Base-by-base conservation (phyloP, 1,140 invertebrate genomes). In the Zaprionus inermis region DNA sequence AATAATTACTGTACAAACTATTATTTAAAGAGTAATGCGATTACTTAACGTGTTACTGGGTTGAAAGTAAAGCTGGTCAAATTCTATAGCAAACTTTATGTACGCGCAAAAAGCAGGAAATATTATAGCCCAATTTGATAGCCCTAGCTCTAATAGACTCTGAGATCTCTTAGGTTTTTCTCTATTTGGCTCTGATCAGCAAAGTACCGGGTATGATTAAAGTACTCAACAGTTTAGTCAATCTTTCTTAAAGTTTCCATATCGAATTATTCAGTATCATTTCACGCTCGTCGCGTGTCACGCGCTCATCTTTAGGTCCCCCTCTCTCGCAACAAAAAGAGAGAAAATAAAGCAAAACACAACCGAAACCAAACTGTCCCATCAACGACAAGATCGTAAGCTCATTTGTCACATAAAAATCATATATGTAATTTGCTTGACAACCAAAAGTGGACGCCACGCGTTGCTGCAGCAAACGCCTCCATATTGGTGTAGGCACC, bases 351-450 rank as follows among this genome's bases (percentile, higher is more conserved):
- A 60, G 56, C 32, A 18, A 54, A 22, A n/a, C 46, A 22, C 38
- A 57, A 54, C 38, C 60, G 36, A 60, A 44, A 73, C 72, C 28
- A 61, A 84, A 78, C 78, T 77, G 76, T 70, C 73, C 79, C 84
- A 70, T 83, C 84, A 83, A 69, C 72, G 70, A 77, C 82, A 83
- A 68, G 73, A 89, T 89, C 83, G 89, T 83, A 89, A 83, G 78
- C 84, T 88, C 80, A 88, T 88, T 88, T 88, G 84, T 88, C 84
- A 88, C 84, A 88, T 89, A 89, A 88, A 89, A 89, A 83, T 88
- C 84, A 84, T 89, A 89, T 84, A 88, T 89, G 83, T 88, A 89
- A 88, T 88, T 88, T 88, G 84, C 84, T 88, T 88, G 84, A 84
- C 84, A 89, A 76, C 84, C 84, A 88, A 88, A 88, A 88, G 84